These are phyloP conservation scores for Tetraodon nigroviridis DNA, from an alignment of 2,113 vertebrate genomes.

Conservation along the genomic window DNA sequence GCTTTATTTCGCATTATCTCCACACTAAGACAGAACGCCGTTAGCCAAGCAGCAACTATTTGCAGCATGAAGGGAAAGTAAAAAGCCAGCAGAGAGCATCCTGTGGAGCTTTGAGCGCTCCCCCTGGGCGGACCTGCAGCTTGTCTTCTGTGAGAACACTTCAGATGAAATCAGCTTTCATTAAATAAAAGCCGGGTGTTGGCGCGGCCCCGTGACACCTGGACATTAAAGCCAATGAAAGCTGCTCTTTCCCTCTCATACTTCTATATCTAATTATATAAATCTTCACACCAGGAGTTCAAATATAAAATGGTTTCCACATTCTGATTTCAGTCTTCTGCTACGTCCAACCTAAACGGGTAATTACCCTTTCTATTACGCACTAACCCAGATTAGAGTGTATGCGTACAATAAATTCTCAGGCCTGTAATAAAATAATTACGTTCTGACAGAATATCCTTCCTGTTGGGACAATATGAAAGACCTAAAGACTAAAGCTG, in stretches of 20 bases:
- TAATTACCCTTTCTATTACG: too few relatives aligned
- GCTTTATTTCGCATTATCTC: not conserved
- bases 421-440: not conserved
- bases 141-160: constrained; percentile 30
- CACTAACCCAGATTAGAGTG: too few relatives aligned
- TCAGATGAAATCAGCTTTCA: constrained; percentile 41
- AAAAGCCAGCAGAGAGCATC: constrained; percentile 9
- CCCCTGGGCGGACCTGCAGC: constrained; percentile 8
- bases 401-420: not conserved
- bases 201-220: constrained; percentile 35
- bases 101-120: constrained; percentile 7
- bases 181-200: constrained; percentile 40
- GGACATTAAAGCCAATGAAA: constrained; percentile 32
- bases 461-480: not conserved
- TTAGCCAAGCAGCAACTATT: not conserved
- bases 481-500: not conserved
- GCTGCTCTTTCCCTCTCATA: not conserved
- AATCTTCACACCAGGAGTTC: constrained; percentile 8
- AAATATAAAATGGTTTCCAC: constrained; percentile 3
- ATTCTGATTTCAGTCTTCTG: too few relatives aligned
- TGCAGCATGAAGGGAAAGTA: constrained; percentile 5
- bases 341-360: too few relatives aligned
- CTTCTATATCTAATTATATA: constrained; percentile 9
- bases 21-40: too few relatives aligned
- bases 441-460: not conserved